Evolutionary conservation across 1,140 invertebrate genomes (phyloP), one percentile per base, ranked within the genome.

Genomic region (Pachypeltis micranthus): DNA sequence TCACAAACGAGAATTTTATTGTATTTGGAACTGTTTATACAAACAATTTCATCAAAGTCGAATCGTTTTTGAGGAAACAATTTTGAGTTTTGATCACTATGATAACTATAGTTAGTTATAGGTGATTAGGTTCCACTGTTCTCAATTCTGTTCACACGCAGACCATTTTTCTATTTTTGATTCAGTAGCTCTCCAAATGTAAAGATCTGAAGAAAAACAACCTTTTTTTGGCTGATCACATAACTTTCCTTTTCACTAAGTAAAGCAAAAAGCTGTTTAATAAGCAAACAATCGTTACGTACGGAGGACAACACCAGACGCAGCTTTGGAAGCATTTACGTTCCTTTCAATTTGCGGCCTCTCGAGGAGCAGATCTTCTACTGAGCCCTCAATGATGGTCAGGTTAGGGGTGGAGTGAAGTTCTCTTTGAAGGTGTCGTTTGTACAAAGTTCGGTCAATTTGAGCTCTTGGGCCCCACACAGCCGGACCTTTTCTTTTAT

Each of bases 381-480:
- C 93, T 2, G 86, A 77, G 7, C 81, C 80, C 71, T 86, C 87
- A 16, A 80, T 69, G 44, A 96, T 81, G 61, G 85, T 75, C 31
- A 96, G 75, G 72, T 90, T 86, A 23, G 79, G 75, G 0, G 80
- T 86, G 28, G 74, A 70, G 58, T 86, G 81, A 10, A 93, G 71
- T 72, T 90, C 85, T n/a, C 78, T 71, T 73, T 96, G 92, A n/a
- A 96, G 74, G 70, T 88, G 74, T 63, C 78, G 74, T 71, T 91
- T 94, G 71, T 95, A 96, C 28, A 96, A 74, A 56, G 77, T 72
- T 60, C 93, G 77, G 74, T 96, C 93, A 63, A 96, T 94, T 79
- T 96, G 93, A 19, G 93, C 93, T 65, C 93, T 74, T 1, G 83
- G 82, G 25, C 93, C 93, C 89, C 91, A 92, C 1, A 95, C 93